phyloP scores from a whole-genome alignment of 1,140 invertebrate genomes.

The Cyclina sinensis region DNA sequence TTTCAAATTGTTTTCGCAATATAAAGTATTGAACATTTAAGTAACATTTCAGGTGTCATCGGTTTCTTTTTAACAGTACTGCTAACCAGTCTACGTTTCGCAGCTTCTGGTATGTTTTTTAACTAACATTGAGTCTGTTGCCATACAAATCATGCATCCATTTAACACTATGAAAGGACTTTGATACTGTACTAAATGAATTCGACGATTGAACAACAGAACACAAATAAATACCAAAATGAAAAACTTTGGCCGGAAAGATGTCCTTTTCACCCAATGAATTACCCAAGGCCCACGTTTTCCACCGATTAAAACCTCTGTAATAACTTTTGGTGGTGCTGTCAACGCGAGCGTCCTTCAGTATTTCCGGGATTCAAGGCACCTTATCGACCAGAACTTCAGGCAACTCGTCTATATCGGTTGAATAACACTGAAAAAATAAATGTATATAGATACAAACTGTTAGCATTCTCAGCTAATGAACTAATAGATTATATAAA shows the following conservation, averaged over 20 bases:
- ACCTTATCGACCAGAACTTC: slow-evolving; percentile 36
- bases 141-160: slow-evolving; percentile 16
- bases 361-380: slow-evolving; percentile 31
- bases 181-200: neutral
- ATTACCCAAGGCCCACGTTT: slow-evolving; percentile 43
- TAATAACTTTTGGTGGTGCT: slow-evolving; percentile 27
- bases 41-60: slow-evolving; percentile 4
- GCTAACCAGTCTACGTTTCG: neutral
- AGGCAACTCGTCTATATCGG: slow-evolving; percentile 43
- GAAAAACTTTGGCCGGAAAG: slow-evolving; percentile 13
- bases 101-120: slow-evolving; percentile 17
- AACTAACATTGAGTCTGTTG: slow-evolving; percentile 6
- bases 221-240: neutral
- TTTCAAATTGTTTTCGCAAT: slow-evolving; percentile 6
- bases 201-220: slow-evolving; percentile 12
- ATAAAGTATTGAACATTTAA: slow-evolving; percentile 4
- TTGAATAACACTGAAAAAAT: slow-evolving; percentile 44
- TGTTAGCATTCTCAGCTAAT: neutral
- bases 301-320: slow-evolving; percentile 35
- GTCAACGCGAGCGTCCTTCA: neutral
- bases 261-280: slow-evolving; percentile 39
- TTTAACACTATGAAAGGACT: neutral
- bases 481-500: neutral
- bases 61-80: slow-evolving; percentile 38
- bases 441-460: neutral